Evolutionary conservation across 2,888 invertebrate genomes (phyloP), one percentile per base, ranked within the genome.

Genomic region (Anoplius nigerrimus): DNA sequence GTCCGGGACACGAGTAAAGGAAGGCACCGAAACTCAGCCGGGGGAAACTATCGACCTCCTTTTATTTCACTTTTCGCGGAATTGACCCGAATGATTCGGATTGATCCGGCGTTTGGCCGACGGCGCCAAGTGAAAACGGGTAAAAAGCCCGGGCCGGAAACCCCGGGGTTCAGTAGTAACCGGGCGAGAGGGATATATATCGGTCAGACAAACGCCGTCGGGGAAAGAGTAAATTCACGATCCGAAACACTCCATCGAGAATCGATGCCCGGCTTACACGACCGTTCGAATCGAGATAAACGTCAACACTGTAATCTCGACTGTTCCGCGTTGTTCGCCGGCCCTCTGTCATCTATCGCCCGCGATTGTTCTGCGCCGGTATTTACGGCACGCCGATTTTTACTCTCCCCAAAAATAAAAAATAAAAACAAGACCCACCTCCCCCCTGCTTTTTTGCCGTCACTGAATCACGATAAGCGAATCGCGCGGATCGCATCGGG

Each of bases 251-350:
- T 59, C 48, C 54, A 59, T 61, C 69, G 72, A 63, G 58, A 66
- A 46, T 66, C 68, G 62, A 66, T 46, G 58, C 60, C 4, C 65
- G 65, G 65, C 61, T 71, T 71, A 71, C 66, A 65, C 51, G 71
- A 69, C 61, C 69, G 66, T 72, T 72, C 62, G 71, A 24, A 59
- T 66, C 71, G 62, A 54, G 72, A 70, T 72, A 72, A 72, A 61
- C 70, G 48, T 48, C 18, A 48, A 48, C 48, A 48, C 48, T 18
- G 48, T 48, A 18, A 16, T 48, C n/a, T 18, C 16, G n/a, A n/a
- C 18, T 48, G 48, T 48, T 48, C 48, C 16, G 13, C 48, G 18
- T n/a, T 48, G n/a, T 48, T 16, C 48, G 48, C 3, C 8, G 16
- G 48, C 48, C 48, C 48, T 48, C 18, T 48, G 48, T 48, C 34